A percentile compares a stretch with the other conserved stretches of the same genome.
Conservation (phyloP, 92 coral and sea anemone species). For the Bergia sp. region DNA sequence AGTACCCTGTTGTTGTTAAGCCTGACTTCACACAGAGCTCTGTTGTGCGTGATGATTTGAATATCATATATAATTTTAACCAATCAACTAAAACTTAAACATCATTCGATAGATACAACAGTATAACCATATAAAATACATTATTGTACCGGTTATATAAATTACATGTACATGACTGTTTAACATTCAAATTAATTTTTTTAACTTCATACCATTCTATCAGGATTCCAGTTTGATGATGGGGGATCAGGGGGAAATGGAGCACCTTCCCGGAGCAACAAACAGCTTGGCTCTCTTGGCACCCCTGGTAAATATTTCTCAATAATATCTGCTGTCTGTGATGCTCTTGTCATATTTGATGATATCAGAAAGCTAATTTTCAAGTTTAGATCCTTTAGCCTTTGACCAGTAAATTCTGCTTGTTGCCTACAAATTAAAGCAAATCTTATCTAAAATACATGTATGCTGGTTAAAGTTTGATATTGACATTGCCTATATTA, state of each 20-base stretch:
- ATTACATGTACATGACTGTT: not conserved
- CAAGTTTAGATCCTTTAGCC: conserved; percentile 68
- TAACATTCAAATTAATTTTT: not conserved
- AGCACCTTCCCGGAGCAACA: conserved; percentile 86
- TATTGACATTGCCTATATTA: too few relatives aligned
- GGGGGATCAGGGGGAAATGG: conserved; percentile 91
- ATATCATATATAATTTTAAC: too few relatives aligned
- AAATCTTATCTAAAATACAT: too few relatives aligned
- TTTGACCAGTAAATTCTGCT: conserved; percentile 82
- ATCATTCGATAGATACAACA: too few relatives aligned
- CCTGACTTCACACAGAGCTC: too few relatives aligned
- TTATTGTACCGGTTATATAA: too few relatives aligned
- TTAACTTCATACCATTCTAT: conserved; percentile 59
- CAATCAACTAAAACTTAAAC: too few relatives aligned
- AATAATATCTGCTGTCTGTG: conserved; percentile 88
- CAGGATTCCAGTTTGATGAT: conserved; percentile 90
- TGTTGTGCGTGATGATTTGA: too few relatives aligned
- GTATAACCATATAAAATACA: too few relatives aligned
- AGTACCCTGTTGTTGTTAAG: too few relatives aligned
- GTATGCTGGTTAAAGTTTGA: too few relatives aligned
- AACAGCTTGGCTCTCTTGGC: conserved; percentile 77
- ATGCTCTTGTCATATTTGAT: conserved; percentile 85
- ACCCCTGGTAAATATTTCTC: conserved; percentile 74
- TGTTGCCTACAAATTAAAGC: conserved; percentile 61
- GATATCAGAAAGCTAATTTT: conserved; percentile 74